Evolutionary conservation across 2,113 vertebrate species (phyloP).

Genomic region (Calidris pygmaea): DNA sequence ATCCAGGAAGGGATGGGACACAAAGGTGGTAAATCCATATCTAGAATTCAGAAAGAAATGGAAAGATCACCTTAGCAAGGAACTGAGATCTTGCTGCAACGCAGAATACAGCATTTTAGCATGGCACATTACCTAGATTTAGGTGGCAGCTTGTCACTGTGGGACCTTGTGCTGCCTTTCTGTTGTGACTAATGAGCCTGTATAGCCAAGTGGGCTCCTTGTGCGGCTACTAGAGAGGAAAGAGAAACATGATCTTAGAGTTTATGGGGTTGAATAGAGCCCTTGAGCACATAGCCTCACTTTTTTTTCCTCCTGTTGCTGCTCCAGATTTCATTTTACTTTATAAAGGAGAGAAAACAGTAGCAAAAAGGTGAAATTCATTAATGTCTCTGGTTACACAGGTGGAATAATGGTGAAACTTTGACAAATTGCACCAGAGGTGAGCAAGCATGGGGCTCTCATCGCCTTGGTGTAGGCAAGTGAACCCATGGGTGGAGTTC

Average conservation of each 20-base stretch:
- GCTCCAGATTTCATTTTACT: background rate
- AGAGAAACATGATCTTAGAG: background rate
- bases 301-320: background rate
- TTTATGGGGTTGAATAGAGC: conserved; percentile 5
- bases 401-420: background rate
- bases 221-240: background rate
- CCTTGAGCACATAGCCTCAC: background rate
- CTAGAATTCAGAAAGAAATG: background rate
- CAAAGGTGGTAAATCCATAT: background rate
- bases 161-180: conserved; percentile 28
- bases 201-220: background rate
- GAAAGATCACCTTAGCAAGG: background rate
- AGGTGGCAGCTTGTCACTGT: conserved; percentile 38
- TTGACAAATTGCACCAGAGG: background rate
- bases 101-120: background rate
- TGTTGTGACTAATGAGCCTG: conserved; percentile 34
- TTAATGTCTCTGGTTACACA: background rate
- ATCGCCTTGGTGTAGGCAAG: background rate
- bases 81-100: background rate
- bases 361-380: background rate
- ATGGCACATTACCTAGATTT: conserved; percentile 4
- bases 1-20: background rate
- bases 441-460: background rate
- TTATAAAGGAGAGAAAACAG: background rate
- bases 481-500: fast-evolving